phyloP scores from a whole-genome alignment of 2,888 invertebrate species.

The Steinernema carpocapsae region DNA sequence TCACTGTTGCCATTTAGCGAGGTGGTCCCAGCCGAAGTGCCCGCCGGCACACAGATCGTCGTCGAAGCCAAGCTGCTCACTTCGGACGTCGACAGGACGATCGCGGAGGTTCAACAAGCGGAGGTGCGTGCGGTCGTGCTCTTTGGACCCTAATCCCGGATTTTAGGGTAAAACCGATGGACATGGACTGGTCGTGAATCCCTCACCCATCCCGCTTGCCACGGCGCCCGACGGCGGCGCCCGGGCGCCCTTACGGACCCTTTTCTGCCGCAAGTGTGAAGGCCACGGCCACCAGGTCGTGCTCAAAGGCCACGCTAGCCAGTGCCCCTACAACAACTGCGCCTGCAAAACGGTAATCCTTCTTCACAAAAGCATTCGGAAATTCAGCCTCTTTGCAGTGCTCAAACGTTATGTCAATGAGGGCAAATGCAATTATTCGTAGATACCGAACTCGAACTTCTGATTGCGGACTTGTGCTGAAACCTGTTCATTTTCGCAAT shows the following conservation, averaged over 20 bases:
- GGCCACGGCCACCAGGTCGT: slow-evolving; percentile 65
- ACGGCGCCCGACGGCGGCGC: no score
- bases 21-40: slow-evolving; percentile 54
- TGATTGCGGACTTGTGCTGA: slow-evolving; percentile 66
- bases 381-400: slow-evolving; percentile 50
- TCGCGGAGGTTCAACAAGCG: slow-evolving; percentile 63
- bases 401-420: slow-evolving; percentile 68
- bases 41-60: slow-evolving; percentile 67
- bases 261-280: slow-evolving; percentile 64
- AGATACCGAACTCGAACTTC: slow-evolving; percentile 65
- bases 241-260: slow-evolving; percentile 51
- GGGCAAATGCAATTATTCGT: slow-evolving; percentile 68
- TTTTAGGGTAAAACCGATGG: no score
- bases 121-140: slow-evolving; percentile 30
- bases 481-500: slow-evolving; percentile 67
- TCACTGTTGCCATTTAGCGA: neutral
- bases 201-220: no score
- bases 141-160: no score
- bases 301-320: slow-evolving; percentile 67
- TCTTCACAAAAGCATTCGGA: neutral
- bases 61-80: slow-evolving; percentile 66
- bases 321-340: slow-evolving; percentile 67
- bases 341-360: slow-evolving; percentile 63
- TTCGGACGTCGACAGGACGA: slow-evolving; percentile 66
- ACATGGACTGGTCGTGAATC: no score